A percentile compares a stretch with the other conserved stretches of the same genome.
Conservation (phyloP, 2,888 invertebrate species). For the Lacanobia wlatinum region DNA sequence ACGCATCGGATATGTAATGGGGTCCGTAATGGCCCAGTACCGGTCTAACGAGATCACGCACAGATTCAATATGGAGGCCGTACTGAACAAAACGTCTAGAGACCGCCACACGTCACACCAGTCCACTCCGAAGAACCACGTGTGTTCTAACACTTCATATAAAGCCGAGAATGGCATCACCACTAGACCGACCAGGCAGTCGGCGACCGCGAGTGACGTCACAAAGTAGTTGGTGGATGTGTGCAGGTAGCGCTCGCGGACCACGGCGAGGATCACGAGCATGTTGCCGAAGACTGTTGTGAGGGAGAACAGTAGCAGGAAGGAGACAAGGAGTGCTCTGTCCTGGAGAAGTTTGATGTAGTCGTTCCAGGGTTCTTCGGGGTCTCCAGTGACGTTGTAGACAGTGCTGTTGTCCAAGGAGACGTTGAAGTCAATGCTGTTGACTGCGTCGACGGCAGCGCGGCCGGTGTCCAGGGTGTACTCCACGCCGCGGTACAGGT, state of each 20-base stretch:
- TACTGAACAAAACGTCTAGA: conserved; percentile 98
- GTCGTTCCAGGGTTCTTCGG: conserved; percentile 84
- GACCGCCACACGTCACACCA: conserved; percentile 99
- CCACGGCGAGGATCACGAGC: conserved; percentile 98
- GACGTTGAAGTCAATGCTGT: conserved; percentile 80
- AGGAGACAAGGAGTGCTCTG: conserved; percentile 94
- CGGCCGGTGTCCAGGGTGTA: conserved; percentile 76
- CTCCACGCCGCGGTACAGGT: conserved; percentile 80
- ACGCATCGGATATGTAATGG: conserved; percentile 98
- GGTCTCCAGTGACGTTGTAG: conserved; percentile 78
- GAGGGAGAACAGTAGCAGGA: conserved; percentile 96
- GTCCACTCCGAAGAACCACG: conserved; percentile 98
- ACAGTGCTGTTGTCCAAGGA: conserved; percentile 78
- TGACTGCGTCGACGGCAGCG: conserved; percentile 77
- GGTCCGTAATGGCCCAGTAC: conserved; percentile 99
- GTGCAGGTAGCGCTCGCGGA: conserved; percentile 97
- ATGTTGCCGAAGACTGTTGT: conserved; percentile 98
- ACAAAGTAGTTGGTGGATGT: conserved; percentile 99
- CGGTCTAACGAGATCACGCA: conserved; percentile 99
- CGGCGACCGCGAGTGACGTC: conserved; percentile 98
- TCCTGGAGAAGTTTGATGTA: conserved; percentile 91
- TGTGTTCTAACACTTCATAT: conserved; percentile 96
- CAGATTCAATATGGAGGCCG: conserved; percentile 98
- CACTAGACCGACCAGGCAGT: conserved; percentile 98
- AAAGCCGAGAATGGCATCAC: conserved; percentile 99